A percentile compares a stretch with the other conserved stretches of the same genome.
Conservation (phyloP, 1,140 invertebrate genomes). For the Chlorops oryzae region DNA sequence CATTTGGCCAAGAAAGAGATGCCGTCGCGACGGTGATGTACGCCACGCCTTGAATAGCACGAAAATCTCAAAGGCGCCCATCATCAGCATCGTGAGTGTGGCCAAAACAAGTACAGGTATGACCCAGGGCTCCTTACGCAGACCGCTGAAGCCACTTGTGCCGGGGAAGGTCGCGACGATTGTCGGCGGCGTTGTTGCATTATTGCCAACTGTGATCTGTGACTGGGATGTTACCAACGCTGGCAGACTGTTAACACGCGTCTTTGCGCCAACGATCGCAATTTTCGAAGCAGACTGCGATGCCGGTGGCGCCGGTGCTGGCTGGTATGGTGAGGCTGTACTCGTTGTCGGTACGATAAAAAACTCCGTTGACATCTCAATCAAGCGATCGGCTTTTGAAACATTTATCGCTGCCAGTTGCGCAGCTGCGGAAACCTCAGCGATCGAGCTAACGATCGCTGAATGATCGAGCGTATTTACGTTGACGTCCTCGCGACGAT, state of each 20-base stretch:
- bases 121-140: constrained; percentile 75
- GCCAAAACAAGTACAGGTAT: constrained; percentile 75
- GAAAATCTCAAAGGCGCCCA: constrained; percentile 79
- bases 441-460: no score
- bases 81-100: constrained; percentile 70
- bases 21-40: constrained; percentile 74
- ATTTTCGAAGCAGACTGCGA: constrained; percentile 14
- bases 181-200: constrained; percentile 32
- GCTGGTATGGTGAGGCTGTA: constrained; percentile 29
- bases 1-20: constrained; percentile 86
- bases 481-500: constrained; percentile 29
- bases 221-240: constrained; percentile 5
- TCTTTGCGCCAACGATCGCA: constrained; percentile 13
- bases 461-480: no score
- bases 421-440: constrained; percentile 4
- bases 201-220: neutral
- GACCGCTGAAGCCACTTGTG: constrained; percentile 33
- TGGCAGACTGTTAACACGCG: no score
- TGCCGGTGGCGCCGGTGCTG: constrained; percentile 5
- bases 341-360: constrained; percentile 58
- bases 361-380: constrained; percentile 70
- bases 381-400: constrained; percentile 54
- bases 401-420: constrained; percentile 19
- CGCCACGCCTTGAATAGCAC: constrained; percentile 82
- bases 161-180: constrained; percentile 37